Evolutionary conservation across 2,797 vertebrate species (phyloP), one percentile per base, ranked within the genome.

Genomic region (Intellagama lesueurii): DNA sequence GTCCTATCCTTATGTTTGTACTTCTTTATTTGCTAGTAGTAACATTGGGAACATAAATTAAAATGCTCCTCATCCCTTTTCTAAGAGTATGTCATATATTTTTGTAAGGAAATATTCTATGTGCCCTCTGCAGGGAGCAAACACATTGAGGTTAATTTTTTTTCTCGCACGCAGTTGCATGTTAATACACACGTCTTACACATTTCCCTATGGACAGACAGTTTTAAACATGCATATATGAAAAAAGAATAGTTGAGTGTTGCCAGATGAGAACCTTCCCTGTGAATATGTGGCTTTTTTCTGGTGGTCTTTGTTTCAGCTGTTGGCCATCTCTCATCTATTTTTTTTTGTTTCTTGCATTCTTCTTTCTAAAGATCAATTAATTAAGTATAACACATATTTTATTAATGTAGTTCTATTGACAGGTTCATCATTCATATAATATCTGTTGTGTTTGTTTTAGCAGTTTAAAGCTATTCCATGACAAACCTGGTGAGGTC

Each of bases 321-420:
- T 80, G 30, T 28, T 14, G 87, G 87, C 86, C 44, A 88, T 91
- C 56, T 81, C 86, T 85, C 86, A 83, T 93, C 92, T 85, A 22
- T 80, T 4, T 72, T 56, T 35, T 72, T 85, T 90, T 90, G 86
- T 52, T 88, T 83, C 28, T 64, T 75, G 56, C 73, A 3, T 19
- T 8, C 66, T 56, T 49, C 19, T 79, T 19, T 78, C 26, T 52
- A 17, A 73, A 35, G 49, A 52, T 47, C 68, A 64, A 6, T 80
- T 85, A 88, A 89, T 78, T 32, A 89, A 35, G 35, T 72, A 17
- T 76, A 24, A 81, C 72, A 24, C 44, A 60, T 66, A 75, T 30
- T 77, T 52, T 60, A 44, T 79, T n/a, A 47, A 12, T 28, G 70
- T 72, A 32, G 28, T 85, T 85, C 64, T n/a, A 26, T 32, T 85